phyloP scores from a whole-genome alignment of 35 echinoderm and acorn worm genomes.

The Ophioderma brevispina region DNA sequence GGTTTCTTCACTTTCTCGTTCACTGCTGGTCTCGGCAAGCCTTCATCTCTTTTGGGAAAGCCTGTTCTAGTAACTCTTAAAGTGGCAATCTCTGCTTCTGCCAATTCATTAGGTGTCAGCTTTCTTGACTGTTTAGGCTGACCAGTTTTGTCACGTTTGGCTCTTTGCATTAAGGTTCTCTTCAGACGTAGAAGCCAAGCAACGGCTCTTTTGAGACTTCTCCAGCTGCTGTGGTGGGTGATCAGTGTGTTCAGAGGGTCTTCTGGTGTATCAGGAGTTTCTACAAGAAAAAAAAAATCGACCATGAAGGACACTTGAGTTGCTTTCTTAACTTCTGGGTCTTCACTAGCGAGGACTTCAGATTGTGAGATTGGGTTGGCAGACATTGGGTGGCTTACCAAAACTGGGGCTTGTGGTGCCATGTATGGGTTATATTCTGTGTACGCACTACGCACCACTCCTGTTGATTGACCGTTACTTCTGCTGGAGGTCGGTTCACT shows the following conservation, averaged over 20 bases:
- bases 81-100: not conserved
- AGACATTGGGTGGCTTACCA: too few relatives aligned
- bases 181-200: not conserved
- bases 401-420: too few relatives aligned
- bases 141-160: not conserved
- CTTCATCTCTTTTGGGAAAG: not conserved
- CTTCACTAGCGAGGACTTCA: not conserved
- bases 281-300: too few relatives aligned
- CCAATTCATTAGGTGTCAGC: not conserved
- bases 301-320: not conserved
- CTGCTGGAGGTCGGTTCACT: too few relatives aligned
- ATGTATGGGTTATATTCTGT: too few relatives aligned
- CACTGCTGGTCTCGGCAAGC: not conserved
- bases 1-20: too few relatives aligned
- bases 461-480: too few relatives aligned
- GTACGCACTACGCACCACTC: too few relatives aligned
- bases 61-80: not conserved
- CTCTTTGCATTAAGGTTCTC: not conserved
- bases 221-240: not conserved
- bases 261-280: not conserved
- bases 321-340: not conserved
- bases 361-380: too few relatives aligned
- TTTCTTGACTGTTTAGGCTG: not conserved
- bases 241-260: not conserved
- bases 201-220: not conserved